These are phyloP conservation scores for Tetraodon nigroviridis DNA, from an alignment of 2,113 vertebrate species.

Conservation along the genomic window DNA sequence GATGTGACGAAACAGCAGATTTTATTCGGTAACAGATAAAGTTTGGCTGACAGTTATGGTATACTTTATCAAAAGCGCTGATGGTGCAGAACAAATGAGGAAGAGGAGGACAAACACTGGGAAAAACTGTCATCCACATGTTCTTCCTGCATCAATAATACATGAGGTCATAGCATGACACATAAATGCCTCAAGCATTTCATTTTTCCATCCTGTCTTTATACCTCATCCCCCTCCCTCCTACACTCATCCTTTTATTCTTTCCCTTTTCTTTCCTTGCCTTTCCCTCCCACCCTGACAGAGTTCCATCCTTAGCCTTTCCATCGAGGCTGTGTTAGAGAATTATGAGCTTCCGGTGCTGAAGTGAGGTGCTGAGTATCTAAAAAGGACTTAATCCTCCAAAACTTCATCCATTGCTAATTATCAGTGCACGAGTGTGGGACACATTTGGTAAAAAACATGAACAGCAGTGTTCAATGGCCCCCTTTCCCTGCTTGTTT, in stretches of 20 bases:
- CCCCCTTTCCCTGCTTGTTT: constrained; percentile 43
- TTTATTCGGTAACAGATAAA: background rate
- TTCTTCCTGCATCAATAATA: constrained; percentile 19
- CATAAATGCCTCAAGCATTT: constrained; percentile 66
- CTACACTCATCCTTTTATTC: constrained; percentile 24
- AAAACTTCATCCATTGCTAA: constrained; percentile 29
- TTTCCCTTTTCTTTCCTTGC: constrained; percentile 27
- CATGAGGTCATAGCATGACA: constrained; percentile 57
- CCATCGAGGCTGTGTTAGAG: constrained; percentile 23
- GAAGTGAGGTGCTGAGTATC: constrained; percentile 20
- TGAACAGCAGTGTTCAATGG: constrained; percentile 46
- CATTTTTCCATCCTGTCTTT: constrained; percentile 56
- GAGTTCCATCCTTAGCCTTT: constrained; percentile 33
- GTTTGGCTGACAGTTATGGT: background rate
- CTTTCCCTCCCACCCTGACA: constrained; percentile 43
- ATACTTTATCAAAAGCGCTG: background rate
- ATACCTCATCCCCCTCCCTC: constrained; percentile 47
- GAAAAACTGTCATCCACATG: constrained; percentile 3
- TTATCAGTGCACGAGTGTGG: constrained; percentile 42
- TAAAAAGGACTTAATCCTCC: constrained; percentile 25
- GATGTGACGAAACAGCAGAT: background rate
- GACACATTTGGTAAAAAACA: constrained; percentile 37
- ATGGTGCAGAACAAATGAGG: constrained; percentile 1
- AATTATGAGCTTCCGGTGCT: constrained; percentile 17
- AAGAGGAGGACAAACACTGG: background rate